Evolutionary conservation across 2,888 invertebrate species (phyloP), one percentile per base, ranked within the genome.

Genomic region (Acanthosepion lycidas): DNA sequence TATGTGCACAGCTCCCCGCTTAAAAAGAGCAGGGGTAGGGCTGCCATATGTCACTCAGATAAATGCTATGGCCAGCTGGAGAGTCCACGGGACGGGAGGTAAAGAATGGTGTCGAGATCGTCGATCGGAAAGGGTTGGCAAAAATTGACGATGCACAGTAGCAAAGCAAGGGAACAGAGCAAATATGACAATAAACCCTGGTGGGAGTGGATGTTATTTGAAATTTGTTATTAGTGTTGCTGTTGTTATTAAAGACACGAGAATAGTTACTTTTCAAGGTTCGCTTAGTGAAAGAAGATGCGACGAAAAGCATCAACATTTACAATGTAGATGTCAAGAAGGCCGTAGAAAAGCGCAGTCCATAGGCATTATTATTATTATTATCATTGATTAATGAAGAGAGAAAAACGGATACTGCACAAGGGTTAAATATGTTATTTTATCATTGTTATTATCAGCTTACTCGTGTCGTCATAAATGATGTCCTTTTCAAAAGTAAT

Each of bases 41-140:
- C 48, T 55, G 94, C 94, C 94, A 51, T 91, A 94, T 93, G 59
- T 78, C 78, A 78, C n/a, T 78, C 55, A 93, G 51, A 78, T 78
- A 33, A 78, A 78, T 55, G 53, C 42, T 93, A 23, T 33, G 49
- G 15, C 53, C 59, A 59, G 33, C 59, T 93, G 42, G 93, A 93
- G 48, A 93, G 59, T 59, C n/a, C 28, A 5, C 28, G 23, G 20
- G 59, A 9, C 23, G n/a, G 33, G n/a, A 20, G 18, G 53, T 51
- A 51, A 33, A 33, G 93, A 23, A 53, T 28, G 15, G 42, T 93
- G 59, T 93, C 78, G 78, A 42, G 42, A 78, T 78, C n/a, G 15
- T 78, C 78, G n/a, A 33, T 33, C 78, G 78, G 59, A 20, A 59
- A 23, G 23, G 59, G 78, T 78, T 78, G 78, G n/a, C n/a, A 78